Evolutionary conservation across 2,113 vertebrate species (phyloP), one percentile per base, ranked within the genome.

Genomic region (Calyptommatus sinebrachiatus): DNA sequence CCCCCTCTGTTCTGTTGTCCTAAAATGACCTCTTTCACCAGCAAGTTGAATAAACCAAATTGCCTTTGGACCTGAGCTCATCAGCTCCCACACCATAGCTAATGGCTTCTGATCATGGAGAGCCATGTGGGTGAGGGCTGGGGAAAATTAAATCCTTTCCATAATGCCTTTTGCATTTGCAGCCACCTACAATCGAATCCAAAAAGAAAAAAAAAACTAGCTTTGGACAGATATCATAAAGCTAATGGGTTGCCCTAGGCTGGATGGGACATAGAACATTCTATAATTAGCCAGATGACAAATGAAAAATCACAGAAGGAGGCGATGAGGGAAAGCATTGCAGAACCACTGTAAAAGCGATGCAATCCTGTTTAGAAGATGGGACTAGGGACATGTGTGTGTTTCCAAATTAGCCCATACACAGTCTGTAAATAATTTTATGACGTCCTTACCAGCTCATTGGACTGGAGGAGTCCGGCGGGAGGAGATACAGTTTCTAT

Each of bases 91-190:
- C 61, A 31, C 65, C 46, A 48, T 8, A 53, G 2, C 35, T 72
- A 70, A 21, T 71, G 60, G 0, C 0, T 46, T 20, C 28, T 82
- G 28, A 46, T 28, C 72, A 4, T 73, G 68, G 73, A 41, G 41
- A 78, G 46, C 57, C n/a, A 69, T 62, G 31, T 61, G 73, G 53
- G 22, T 83, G 66, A 74, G 14, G 77, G 12, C 29, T 57, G 68
- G 28, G 61, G 50, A 46, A 86, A 70, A 82, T 6, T 8, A 80
- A 71, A 76, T 35, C 50, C 79, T 80, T 80, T 21, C 76, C 28
- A n/a, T n/a, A 45, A 14, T 82, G 63, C 71, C 8, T 85, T 78
- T 18, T 41, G 76, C 24, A 62, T 41, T 83, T 70, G 24, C 41
- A 84, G 45, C 73, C 71, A 74, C 77, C 50, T 83, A 65, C 2